phyloP scores from a whole-genome alignment of 2,797 vertebrate genomes.

The Halcyon badia region DNA sequence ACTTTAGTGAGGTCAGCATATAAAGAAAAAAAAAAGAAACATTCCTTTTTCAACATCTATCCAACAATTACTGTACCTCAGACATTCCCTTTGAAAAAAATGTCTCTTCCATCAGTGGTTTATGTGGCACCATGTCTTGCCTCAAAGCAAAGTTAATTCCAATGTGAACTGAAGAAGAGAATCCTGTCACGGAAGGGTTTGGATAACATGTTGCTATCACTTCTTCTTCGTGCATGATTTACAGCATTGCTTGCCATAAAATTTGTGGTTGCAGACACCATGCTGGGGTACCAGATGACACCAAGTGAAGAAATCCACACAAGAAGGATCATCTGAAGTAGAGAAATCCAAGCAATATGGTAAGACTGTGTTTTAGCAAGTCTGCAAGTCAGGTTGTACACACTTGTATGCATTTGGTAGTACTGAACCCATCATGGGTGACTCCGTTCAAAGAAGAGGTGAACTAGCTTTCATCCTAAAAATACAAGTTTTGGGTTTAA shows the following conservation, averaged over 20 bases:
- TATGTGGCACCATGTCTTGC: not conserved
- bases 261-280: conserved; percentile 95
- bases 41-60: conserved; percentile 26
- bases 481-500: not conserved
- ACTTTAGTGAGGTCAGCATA: conserved; percentile 54
- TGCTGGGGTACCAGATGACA: conserved; percentile 96
- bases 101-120: conserved; percentile 5
- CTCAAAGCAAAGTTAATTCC: conserved; percentile 15
- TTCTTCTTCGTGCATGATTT: conserved; percentile 91
- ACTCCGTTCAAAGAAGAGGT: not conserved
- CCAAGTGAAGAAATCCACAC: conserved; percentile 93
- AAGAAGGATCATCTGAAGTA: conserved; percentile 86
- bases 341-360: not conserved
- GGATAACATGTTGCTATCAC: conserved; percentile 56
- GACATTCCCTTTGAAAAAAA: conserved; percentile 27
- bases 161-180: not conserved
- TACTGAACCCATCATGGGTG: rapidly evolving
- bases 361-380: not conserved
- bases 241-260: conserved; percentile 97
- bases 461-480: not conserved
- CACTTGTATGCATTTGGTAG: not conserved
- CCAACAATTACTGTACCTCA: conserved; percentile 63
- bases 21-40: not conserved
- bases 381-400: not conserved
- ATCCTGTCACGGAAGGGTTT: not conserved